A percentile compares a stretch with the other conserved stretches of the same genome.
These are phyloP conservation scores for Lasioglossum lativentre DNA, from an alignment of 2,888 invertebrate species.

Conservation along the genomic window DNA sequence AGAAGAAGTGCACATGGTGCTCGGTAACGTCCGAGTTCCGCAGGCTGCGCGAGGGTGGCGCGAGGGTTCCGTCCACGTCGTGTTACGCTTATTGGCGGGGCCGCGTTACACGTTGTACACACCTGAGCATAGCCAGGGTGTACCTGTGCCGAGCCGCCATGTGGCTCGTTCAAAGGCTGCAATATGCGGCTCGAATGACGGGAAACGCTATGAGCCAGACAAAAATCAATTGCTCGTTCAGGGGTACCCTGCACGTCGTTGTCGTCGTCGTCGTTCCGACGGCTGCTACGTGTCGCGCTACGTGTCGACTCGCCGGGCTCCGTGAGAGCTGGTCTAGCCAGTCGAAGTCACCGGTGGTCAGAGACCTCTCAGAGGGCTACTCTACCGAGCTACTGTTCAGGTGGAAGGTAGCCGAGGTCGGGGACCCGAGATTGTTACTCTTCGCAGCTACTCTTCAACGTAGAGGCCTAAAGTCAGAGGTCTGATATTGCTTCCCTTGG, in stretches of 20 bases:
- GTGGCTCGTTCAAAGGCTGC: constrained; percentile 20
- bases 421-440: constrained; percentile 10
- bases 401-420: not conserved
- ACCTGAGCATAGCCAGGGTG: constrained; percentile 6
- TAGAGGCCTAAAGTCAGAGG: not conserved
- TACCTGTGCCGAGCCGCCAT: constrained; percentile 13
- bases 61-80: constrained; percentile 59
- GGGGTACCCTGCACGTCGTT: not conserved
- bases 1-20: constrained; percentile 48
- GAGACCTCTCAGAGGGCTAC: constrained; percentile 6
- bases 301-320: not conserved
- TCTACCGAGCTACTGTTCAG: not conserved
- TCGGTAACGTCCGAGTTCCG: constrained; percentile 65
- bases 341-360: constrained; percentile 1
- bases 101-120: constrained; percentile 24
- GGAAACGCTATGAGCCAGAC: constrained; percentile 40
- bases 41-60: constrained; percentile 68
- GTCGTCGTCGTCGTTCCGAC: not conserved
- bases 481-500: not conserved
- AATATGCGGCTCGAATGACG: constrained; percentile 60
- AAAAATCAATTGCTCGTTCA: constrained; percentile 9
- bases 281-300: not conserved
- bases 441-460: not conserved
- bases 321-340: not conserved
- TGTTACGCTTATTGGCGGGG: constrained; percentile 55